Evolutionary conservation across 1,140 invertebrate genomes (phyloP), one percentile per base, ranked within the genome.

Genomic region (Cydia splendana): DNA sequence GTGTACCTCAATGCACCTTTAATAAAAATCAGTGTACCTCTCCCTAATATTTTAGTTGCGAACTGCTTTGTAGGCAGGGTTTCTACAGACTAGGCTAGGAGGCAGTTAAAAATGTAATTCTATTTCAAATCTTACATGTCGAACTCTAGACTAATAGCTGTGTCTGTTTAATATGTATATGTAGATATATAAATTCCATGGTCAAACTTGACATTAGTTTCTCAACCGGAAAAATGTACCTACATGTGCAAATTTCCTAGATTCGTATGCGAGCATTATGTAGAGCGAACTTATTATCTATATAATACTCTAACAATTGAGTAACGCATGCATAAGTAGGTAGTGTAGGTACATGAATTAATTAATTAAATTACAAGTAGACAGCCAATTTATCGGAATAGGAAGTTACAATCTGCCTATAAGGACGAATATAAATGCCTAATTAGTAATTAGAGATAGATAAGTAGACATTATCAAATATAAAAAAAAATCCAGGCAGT

Each of bases 131-230:
- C 51, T 53, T 53, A 57, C 45, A 57, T 57, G 6, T 20, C 53
- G 13, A 51, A 51, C 53, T 18, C 53, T 13, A 18, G 9, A 62
- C 57, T 62, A 24, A 12, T 62, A 62, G 9, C 9, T 9, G 9
- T 62, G 10, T 9, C 7, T 62, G 57, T 62, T 62, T 62, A 62
- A 24, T 62, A 62, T 62, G 57, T 62, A 62, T n/a, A 18, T 18
- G 45, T 45, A 38, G 45, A 38, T 71, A n/a, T n/a, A n/a, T n/a
- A 71, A 71, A 71, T 20, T 71, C 67, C 67, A 71, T 71, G 67
- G 67, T 38, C 67, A 71, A 71, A 71, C 67, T 38, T 71, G 57
- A 71, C 34, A 38, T 71, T 71, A 45, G 67, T 71, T 18, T 71
- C 67, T 71, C n/a, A 38, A 38, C 67, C 67, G 67, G 67, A 71